These are phyloP conservation scores for Trachythela sp. DNA, from an alignment of 64 coral and sea anemone genomes.

Conservation along the genomic window DNA sequence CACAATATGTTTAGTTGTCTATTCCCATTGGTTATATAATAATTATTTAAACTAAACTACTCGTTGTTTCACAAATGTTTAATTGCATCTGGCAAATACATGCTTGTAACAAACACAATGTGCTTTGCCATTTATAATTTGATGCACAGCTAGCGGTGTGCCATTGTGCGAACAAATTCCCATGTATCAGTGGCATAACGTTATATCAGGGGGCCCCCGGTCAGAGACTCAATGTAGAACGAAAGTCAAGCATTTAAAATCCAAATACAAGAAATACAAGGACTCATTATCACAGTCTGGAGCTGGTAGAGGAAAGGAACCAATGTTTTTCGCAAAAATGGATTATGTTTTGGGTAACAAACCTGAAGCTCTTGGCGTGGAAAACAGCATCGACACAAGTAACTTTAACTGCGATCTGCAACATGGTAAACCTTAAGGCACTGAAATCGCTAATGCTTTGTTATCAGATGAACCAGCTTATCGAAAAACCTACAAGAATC, in stretches of 20 bases:
- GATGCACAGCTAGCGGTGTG: too few species aligned
- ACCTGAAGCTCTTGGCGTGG: slow-evolving; percentile 28
- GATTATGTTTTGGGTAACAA: slow-evolving; percentile 14
- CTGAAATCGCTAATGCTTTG: not conserved
- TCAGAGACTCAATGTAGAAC: slow-evolving; percentile 26
- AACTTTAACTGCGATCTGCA: too few species aligned
- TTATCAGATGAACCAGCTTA: not conserved
- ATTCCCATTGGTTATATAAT: too few species aligned
- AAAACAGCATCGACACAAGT: slow-evolving; percentile 22
- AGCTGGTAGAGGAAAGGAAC: not conserved
- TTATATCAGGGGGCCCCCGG: too few species aligned
- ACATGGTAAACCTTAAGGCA: not conserved
- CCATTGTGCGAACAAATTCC: too few species aligned
- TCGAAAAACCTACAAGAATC: not conserved
- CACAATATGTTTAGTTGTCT: too few species aligned
- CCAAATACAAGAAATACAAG: slow-evolving; percentile 18
- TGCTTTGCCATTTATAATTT: too few species aligned
- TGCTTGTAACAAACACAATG: too few species aligned
- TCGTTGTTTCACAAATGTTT: too few species aligned
- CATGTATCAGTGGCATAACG: too few species aligned
- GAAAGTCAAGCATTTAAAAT: slow-evolving; percentile 30
- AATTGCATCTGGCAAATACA: too few species aligned
- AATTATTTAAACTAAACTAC: too few species aligned
- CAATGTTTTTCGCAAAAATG: slow-evolving; percentile 32
- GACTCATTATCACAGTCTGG: not conserved